These are phyloP conservation scores for Polymixis lichenea DNA, from an alignment of 2,888 invertebrate species.

Conservation along the genomic window DNA sequence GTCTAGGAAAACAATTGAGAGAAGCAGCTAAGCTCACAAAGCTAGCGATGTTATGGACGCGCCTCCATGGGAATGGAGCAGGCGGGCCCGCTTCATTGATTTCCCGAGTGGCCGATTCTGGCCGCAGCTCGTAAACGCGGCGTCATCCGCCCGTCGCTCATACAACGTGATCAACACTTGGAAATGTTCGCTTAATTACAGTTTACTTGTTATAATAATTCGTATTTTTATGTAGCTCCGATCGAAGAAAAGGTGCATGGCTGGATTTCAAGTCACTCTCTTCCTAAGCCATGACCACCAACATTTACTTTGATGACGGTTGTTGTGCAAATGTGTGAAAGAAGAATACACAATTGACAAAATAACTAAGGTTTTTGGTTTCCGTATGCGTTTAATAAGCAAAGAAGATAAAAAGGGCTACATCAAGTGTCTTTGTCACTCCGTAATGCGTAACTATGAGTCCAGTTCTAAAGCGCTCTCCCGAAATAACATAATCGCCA, in stretches of 20 bases:
- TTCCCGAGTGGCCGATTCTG: conserved; percentile 83
- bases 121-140: conserved; percentile 68
- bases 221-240: conserved; percentile 3
- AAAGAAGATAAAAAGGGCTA: neutral
- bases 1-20: conserved; percentile 14
- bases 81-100: conserved; percentile 72
- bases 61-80: conserved; percentile 25
- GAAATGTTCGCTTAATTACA: conserved; percentile 50
- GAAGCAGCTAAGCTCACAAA: conserved; percentile 23
- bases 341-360: neutral
- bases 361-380: neutral
- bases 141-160: conserved; percentile 49
- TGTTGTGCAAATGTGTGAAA: neutral
- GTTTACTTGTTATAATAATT: conserved; percentile 9
- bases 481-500: neutral
- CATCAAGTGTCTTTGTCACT: neutral
- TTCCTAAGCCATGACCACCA: neutral
- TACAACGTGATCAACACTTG: conserved; percentile 37
- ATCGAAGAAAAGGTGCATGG: neutral
- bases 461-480: neutral
- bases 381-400: too few species aligned
- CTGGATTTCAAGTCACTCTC: neutral
- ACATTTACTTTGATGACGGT: neutral
- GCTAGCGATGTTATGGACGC: conserved; percentile 54
- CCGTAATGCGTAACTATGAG: too few species aligned